Evolutionary conservation across 64 coral and sea anemone genomes (phyloP).

Genomic region (Dendronephthya gigantea): DNA sequence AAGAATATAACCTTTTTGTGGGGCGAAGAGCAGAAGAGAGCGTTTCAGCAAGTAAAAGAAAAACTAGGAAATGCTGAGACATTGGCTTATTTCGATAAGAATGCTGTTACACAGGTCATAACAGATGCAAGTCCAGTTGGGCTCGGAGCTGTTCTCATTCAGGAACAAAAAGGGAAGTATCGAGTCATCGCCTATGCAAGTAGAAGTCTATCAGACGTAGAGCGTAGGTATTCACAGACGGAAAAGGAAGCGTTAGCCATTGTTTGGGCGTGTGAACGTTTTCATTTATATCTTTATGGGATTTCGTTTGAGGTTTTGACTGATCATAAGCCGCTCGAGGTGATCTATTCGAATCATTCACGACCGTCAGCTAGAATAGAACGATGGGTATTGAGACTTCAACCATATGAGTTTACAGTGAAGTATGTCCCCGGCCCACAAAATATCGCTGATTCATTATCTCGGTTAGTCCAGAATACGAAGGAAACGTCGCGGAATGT

Average conservation of each 20-base stretch:
- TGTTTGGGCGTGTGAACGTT: neutral
- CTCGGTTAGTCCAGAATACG: too few species aligned
- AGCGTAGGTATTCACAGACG: conserved; percentile 21
- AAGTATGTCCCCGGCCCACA: neutral
- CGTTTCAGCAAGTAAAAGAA: conserved; percentile 31
- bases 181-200: conserved; percentile 38
- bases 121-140: conserved; percentile 38
- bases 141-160: too few species aligned
- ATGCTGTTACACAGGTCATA: conserved; percentile 35
- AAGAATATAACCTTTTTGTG: conserved; percentile 2
- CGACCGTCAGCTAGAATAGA: neutral
- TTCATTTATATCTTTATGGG: too few species aligned
- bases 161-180: too few species aligned
- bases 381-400: too few species aligned
- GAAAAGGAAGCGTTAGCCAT: too few species aligned
- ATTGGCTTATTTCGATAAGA: conserved; percentile 39
- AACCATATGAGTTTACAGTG: too few species aligned
- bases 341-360: conserved; percentile 36
- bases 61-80: too few species aligned
- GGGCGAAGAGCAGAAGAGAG: conserved; percentile 18
- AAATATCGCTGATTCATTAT: too few species aligned
- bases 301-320: too few species aligned
- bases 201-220: conserved; percentile 22
- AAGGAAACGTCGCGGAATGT: too few species aligned
- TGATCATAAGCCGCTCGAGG: too few species aligned